Evolutionary conservation across 2,797 vertebrate species (phyloP), one percentile per base, ranked within the genome.

Genomic region (Spinibarbus caldwelli): DNA sequence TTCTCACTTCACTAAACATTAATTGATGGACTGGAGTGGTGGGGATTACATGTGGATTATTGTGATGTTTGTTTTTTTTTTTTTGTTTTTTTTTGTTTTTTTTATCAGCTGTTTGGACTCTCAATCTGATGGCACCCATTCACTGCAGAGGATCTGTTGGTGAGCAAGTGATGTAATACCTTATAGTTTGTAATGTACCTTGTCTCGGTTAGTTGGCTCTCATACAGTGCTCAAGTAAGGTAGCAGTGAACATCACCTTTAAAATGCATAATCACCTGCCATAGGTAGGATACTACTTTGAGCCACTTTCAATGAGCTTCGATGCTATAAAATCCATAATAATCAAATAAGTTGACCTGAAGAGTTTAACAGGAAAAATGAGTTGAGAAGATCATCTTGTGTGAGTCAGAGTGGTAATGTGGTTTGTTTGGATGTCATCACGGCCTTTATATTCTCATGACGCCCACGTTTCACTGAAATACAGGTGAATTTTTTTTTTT

Each of bases 391-490:
- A 57, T 57, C 5, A 29, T 11, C 26, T 43, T 72, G n/a, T 43
- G n/a, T 72, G 80, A 71, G n/a, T 71, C 47, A 70, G 29, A 49
- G 21, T 52, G 64, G 4, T 49, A 45, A n/a, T 12, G 68, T 82
- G 36, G 80, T 72, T 59, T 52, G 64, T 36, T 59, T 43, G 43
- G 17, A 15, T 72, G 76, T 41, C 21, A 36, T 3, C 4, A n/a
- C 59, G 34, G 9, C 34, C 7, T 71, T 59, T 8, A 6, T 14
- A n/a, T 81, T 54, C 12, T 70, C 45, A 26, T 36, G 66, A 57
- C 80, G 0, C 80, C 49, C 36, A 82, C 67, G 10, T 57, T 82
- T 82, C 11, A 31, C 6, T 34, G 49, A 72, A 80, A 68, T 68
- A n/a, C 34, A 68, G 31, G 36, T 72, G 2, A 29, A 29, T 57